Base-by-base conservation (phyloP, 37 sponge, comb jelly and placozoan species). In the Beroe ovata region DNA sequence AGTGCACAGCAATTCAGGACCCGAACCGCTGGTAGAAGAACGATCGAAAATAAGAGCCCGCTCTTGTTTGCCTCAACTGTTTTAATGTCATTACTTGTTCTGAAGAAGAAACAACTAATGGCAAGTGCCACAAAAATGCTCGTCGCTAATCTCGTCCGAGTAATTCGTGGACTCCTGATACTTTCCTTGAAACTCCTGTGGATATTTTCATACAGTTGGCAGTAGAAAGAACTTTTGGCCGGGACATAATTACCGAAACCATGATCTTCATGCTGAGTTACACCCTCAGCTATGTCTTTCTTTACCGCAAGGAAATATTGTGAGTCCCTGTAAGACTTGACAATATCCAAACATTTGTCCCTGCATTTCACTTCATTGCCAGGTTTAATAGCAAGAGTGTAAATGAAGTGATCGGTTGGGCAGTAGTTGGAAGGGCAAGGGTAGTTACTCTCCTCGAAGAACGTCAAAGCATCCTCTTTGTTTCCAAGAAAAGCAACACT, bases 371-470 rank as follows among this genome's bases (percentile, higher is more conserved):
- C 37, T 20, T 36, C 71, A 20, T 71, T 38, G 8, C 36, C 71
- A 71, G 35, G 8, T 30, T 34, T 3, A 20, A 71, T 34, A 11
- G 71, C 71, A 34, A 71, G 71, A 11, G 71, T 71, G 35, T 20
- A 11, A 20, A 71, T 34, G 38, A 71, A 71, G 71, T 71, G 71
- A 34, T 71, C 71, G 8, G 71, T 38, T 71, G 71, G 71, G 34
- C 38, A 36, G 37, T 71, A 6, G 38, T 36, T 6, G 8, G 71
- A 38, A 8, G 71, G 71, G 20, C 35, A 29, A 8, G 71, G 36
- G 71, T 71, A 30, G 18, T 38, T 38, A 11, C 11, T 38, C 11
- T 34, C 37, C 20, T 29, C 8, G 20, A 71, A 71, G 38, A 28
- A 4, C 1, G 35, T 34, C 71, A 36, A 20, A 29, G 71, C 71